Conservation (phyloP, 2,113 vertebrate genomes). For the Thymallus thymallus region DNA sequence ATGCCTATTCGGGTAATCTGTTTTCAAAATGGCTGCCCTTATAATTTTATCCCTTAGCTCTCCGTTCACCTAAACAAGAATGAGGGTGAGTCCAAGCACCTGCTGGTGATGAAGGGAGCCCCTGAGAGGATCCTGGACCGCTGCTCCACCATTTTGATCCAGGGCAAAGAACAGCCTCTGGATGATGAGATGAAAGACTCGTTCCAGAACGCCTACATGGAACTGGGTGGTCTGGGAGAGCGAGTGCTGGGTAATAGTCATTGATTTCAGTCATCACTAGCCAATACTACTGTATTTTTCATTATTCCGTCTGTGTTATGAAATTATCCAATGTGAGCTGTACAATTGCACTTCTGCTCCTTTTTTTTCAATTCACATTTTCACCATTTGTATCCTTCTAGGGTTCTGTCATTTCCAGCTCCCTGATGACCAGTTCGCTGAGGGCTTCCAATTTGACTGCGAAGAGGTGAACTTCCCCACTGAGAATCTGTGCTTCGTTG, state of each 20-base stretch:
- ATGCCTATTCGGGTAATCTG: background rate
- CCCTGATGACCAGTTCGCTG: constrained; percentile 82
- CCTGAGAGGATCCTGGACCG: constrained; percentile 90
- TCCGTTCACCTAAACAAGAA: constrained; percentile 82
- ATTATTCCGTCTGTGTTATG: background rate
- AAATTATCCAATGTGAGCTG: background rate
- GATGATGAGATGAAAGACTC: constrained; percentile 88
- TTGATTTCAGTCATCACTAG: background rate
- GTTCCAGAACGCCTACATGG: constrained; percentile 93
- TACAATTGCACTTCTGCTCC: background rate
- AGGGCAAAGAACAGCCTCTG: constrained; percentile 84
- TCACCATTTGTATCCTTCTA: constrained; percentile 36
- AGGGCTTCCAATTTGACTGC: constrained; percentile 81
- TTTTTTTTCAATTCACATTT: background rate
- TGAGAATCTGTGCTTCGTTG: constrained; percentile 87
- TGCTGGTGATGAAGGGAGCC: constrained; percentile 92
- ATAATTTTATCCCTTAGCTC: constrained; percentile 65
- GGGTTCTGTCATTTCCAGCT: constrained; percentile 86
- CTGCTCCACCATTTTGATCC: constrained; percentile 86
- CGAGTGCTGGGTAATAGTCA: constrained; percentile 80
- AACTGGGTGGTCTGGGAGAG: constrained; percentile 87
- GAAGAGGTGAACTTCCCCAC: constrained; percentile 90
- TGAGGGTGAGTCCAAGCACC: constrained; percentile 65
- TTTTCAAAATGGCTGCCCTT: background rate
- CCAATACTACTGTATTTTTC: background rate